phyloP scores from a whole-genome alignment of 2,113 vertebrate species.

The Nothocercus julius region DNA sequence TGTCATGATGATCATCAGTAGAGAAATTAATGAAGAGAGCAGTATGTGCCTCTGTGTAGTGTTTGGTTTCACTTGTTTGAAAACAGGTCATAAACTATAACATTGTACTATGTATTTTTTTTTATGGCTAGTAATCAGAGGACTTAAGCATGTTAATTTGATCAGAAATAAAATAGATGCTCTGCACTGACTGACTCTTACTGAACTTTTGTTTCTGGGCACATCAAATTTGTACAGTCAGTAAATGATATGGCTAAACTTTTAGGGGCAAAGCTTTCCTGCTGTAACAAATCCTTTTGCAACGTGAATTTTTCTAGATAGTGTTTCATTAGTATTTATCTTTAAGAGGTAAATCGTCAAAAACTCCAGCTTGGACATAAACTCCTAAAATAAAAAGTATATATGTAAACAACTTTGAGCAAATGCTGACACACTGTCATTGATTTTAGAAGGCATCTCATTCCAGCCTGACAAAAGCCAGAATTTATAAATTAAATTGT shows the following conservation, averaged over 20 bases:
- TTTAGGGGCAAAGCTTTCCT: neutral
- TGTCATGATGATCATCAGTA: neutral
- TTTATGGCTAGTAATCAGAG: neutral
- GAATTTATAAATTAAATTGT: conserved; percentile 52
- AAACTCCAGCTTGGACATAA: conserved; percentile 3
- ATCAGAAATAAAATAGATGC: neutral
- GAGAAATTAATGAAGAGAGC: neutral
- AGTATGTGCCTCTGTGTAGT: neutral
- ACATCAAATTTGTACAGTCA: neutral
- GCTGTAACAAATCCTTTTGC: neutral
- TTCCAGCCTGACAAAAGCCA: conserved; percentile 38
- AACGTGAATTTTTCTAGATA: neutral
- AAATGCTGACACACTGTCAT: neutral
- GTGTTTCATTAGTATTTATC: neutral
- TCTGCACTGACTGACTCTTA: neutral
- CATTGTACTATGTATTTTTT: neutral
- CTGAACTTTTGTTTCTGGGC: neutral
- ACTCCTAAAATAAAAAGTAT: conserved; percentile 11
- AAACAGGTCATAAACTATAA: neutral
- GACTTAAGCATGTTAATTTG: neutral
- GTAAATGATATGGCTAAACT: neutral
- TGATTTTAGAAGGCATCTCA: conserved; percentile 41
- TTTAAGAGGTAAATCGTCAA: conserved; percentile 30
- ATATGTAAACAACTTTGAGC: neutral
- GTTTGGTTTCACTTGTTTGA: conserved; percentile 18